Evolutionary conservation across 2,888 invertebrate genomes (phyloP).

Genomic region (Metellina segmentata): DNA sequence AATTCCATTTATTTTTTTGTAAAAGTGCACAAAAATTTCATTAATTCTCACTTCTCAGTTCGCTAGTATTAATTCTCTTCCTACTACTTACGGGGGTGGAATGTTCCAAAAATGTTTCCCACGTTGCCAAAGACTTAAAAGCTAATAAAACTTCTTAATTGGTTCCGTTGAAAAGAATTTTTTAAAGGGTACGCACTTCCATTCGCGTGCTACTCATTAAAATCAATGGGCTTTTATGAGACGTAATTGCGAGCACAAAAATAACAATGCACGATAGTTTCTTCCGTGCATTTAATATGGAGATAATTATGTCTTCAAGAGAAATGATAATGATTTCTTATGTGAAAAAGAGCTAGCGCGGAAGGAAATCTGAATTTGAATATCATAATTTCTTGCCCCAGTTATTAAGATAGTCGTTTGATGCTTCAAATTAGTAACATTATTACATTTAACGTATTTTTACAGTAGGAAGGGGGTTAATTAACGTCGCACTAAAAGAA

Average conservation of each 20-base stretch:
- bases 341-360: background rate
- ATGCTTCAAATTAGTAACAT: no score
- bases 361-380: conserved; percentile 8
- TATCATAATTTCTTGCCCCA: background rate
- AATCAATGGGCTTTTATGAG: conserved; percentile 10
- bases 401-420: no score
- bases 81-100: background rate
- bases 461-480: no score
- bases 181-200: background rate
- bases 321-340: conserved; percentile 27
- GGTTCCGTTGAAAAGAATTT: background rate
- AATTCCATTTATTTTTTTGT: background rate
- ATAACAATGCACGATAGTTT: background rate
- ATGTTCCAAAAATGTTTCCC: conserved; percentile 15
- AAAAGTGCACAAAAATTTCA: conserved; percentile 6
- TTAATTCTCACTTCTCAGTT: background rate
- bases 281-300: background rate
- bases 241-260: conserved; percentile 15
- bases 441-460: no score
- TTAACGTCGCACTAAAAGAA: no score
- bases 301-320: conserved; percentile 17
- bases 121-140: conserved; percentile 32
- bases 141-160: conserved; percentile 57
- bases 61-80: conserved; percentile 17
- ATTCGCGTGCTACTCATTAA: conserved; percentile 25